These are phyloP conservation scores for Mellilla xanthometata DNA, from an alignment of 2,888 invertebrate genomes.

Conservation along the genomic window DNA sequence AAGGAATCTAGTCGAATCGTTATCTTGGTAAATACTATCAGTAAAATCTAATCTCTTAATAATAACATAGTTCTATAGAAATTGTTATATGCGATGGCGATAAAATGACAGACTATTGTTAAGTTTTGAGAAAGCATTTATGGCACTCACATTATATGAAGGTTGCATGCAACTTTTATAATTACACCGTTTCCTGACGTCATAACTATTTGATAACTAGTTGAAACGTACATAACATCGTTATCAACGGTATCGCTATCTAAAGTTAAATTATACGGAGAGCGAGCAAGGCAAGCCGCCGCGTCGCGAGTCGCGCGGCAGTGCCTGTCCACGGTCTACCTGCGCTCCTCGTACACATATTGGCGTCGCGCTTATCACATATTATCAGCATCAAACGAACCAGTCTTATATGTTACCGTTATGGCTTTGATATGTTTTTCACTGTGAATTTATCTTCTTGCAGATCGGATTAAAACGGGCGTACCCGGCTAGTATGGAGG, in stretches of 20 bases:
- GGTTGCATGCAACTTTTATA: slow-evolving; percentile 7
- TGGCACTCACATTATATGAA: slow-evolving; percentile 7
- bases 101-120: neutral
- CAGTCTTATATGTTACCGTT: slow-evolving; percentile 51
- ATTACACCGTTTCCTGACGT: slow-evolving; percentile 13
- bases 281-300: slow-evolving; percentile 59
- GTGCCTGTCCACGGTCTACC: slow-evolving; percentile 61
- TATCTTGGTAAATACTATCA: slow-evolving; percentile 45
- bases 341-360: slow-evolving; percentile 52
- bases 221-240: slow-evolving; percentile 40
- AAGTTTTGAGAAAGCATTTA: slow-evolving; percentile 8
- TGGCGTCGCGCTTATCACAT: slow-evolving; percentile 57
- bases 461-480: slow-evolving; percentile 79
- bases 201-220: slow-evolving; percentile 35
- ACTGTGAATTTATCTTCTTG: slow-evolving; percentile 54
- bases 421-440: slow-evolving; percentile 44
- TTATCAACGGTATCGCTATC: slow-evolving; percentile 80
- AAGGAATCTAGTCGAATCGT: slow-evolving; percentile 28
- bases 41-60: slow-evolving; percentile 48
- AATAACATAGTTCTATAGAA: slow-evolving; percentile 27
- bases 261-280: slow-evolving; percentile 71
- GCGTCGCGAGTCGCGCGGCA: slow-evolving; percentile 51
- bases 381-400: slow-evolving; percentile 55
- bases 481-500: slow-evolving; percentile 84
- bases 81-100: slow-evolving; percentile 5